phyloP scores from a whole-genome alignment of 2,888 invertebrate genomes.

The Spilarctia lutea region DNA sequence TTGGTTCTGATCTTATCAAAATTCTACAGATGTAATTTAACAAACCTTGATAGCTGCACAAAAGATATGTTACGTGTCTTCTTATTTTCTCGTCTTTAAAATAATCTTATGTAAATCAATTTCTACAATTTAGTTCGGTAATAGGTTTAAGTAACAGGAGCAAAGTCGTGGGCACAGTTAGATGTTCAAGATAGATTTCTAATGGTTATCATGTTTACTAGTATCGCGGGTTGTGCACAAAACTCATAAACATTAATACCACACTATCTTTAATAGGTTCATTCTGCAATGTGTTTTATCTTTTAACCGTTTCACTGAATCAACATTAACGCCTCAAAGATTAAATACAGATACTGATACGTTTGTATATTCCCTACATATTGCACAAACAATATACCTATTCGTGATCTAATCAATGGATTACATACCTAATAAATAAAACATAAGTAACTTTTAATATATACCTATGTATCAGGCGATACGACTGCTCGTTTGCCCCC shows the following conservation, averaged over 20 bases:
- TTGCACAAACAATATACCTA: conserved; percentile 13
- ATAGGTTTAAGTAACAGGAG: not conserved
- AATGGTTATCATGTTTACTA: not conserved
- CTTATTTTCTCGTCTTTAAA: not conserved
- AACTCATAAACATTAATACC: conserved; percentile 2
- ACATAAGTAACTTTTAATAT: conserved; percentile 20
- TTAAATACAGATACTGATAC: conserved; percentile 52
- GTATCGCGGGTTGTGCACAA: not conserved
- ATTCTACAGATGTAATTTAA: not conserved
- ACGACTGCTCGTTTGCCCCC: no score
- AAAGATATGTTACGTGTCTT: no score
- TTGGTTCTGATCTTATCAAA: not conserved
- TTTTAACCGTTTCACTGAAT: conserved; percentile 57
- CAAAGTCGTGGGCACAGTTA: not conserved
- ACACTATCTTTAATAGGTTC: conserved; percentile 42
- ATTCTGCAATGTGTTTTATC: conserved; percentile 51
- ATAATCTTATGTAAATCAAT: not conserved
- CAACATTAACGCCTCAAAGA: conserved; percentile 56
- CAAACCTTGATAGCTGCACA: not conserved
- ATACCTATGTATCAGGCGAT: no score
- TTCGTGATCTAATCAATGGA: conserved; percentile 18
- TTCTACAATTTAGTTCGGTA: no score
- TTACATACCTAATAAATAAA: conserved; percentile 20
- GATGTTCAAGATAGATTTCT: not conserved
- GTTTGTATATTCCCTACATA: conserved; percentile 18